Percentiles rank a stretch among this genome's conserved stretches.
Conservation (phyloP, 1,140 invertebrate species). For the Gonatopus flavifemur region DNA sequence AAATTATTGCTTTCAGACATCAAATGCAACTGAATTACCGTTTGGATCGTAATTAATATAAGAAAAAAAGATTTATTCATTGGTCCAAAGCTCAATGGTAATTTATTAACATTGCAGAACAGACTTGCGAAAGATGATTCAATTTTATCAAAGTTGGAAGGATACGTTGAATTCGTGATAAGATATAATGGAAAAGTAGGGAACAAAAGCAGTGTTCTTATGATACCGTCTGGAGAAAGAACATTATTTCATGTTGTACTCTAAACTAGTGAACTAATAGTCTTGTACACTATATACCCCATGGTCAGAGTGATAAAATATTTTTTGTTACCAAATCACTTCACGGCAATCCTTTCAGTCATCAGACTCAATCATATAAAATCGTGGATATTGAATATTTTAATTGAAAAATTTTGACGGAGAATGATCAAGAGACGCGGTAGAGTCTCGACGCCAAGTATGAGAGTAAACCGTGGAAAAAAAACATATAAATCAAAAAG, state of each 20-base stretch:
- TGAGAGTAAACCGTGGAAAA: too few species aligned
- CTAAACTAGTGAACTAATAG: too few species aligned
- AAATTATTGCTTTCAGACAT: background rate
- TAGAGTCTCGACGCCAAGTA: too few species aligned
- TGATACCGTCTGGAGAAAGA: background rate
- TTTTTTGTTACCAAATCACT: background rate
- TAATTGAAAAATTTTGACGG: background rate
- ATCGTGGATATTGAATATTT: background rate
- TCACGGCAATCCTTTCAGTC: background rate
- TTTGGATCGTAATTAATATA: background rate
- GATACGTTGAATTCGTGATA: background rate
- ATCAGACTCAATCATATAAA: too few species aligned
- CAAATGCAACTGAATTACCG: background rate
- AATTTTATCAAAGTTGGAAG: background rate
- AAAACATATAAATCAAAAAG: too few species aligned
- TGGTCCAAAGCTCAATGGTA: background rate
- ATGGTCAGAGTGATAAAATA: background rate
- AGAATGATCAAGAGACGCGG: too few species aligned
- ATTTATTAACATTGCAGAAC: background rate
- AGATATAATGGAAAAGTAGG: background rate
- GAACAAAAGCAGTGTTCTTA: background rate
- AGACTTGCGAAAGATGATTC: background rate
- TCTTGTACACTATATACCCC: background rate
- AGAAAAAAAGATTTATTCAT: background rate
- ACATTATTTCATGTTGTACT: background rate